These are phyloP conservation scores for Cryptophagus acutangulus DNA, from an alignment of 2,888 invertebrate genomes.

Conservation along the genomic window DNA sequence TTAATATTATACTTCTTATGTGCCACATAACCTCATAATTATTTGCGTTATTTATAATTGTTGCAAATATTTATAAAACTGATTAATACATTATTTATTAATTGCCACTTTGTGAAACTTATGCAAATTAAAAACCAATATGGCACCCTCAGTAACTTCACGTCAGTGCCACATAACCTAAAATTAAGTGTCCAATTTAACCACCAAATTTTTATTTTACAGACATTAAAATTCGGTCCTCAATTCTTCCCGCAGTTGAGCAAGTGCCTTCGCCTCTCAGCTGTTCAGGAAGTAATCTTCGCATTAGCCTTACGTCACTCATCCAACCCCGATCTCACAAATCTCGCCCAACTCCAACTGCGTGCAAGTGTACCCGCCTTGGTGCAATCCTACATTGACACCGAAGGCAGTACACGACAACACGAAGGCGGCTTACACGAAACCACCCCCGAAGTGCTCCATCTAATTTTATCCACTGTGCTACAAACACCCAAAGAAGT, in stretches of 20 bases:
- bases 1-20: too few species aligned
- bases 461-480: conserved; percentile 66
- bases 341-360: conserved; percentile 71
- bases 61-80: too few species aligned
- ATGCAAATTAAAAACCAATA: too few species aligned
- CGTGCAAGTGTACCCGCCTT: conserved; percentile 79
- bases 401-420: conserved; percentile 66
- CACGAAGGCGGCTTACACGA: conserved; percentile 81
- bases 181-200: conserved; percentile 6
- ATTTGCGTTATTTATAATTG: too few species aligned
- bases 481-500: conserved; percentile 58
- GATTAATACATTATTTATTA: too few species aligned
- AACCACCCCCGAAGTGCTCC: conserved; percentile 83
- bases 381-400: conserved; percentile 80
- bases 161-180: too few species aligned
- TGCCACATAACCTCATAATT: too few species aligned
- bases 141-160: too few species aligned
- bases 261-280: conserved; percentile 78
- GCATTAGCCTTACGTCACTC: conserved; percentile 81
- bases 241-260: conserved; percentile 80
- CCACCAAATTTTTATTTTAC: conserved; percentile 23
- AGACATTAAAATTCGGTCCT: conserved; percentile 74
- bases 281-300: conserved; percentile 88
- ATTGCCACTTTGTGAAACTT: too few species aligned
- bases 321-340: conserved; percentile 67